A percentile compares a stretch with the other conserved stretches of the same genome.
These are phyloP conservation scores for Chalcis sispes DNA, from an alignment of 2,888 invertebrate species.

Conservation along the genomic window DNA sequence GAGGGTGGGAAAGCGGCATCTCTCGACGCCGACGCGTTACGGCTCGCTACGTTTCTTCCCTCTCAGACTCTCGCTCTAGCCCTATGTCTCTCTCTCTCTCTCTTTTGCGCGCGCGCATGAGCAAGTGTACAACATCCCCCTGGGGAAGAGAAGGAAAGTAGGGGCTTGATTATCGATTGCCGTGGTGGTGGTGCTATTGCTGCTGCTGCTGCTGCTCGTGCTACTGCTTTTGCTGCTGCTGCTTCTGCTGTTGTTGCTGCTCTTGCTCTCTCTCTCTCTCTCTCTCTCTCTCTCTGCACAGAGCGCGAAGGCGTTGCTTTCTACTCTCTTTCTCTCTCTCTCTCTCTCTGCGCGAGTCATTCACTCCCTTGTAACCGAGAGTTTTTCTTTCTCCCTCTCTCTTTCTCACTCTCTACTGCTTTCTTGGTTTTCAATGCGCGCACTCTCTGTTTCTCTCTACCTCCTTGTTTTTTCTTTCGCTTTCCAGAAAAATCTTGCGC, in stretches of 20 bases:
- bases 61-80: too few relatives aligned
- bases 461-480: background rate
- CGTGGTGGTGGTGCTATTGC: constrained; percentile 18
- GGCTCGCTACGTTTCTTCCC: too few relatives aligned
- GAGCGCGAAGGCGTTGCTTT: background rate
- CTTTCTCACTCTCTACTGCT: background rate
- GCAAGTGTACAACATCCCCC: background rate
- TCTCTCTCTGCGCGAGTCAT: background rate
- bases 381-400: background rate
- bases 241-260: background rate
- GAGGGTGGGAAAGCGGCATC: background rate
- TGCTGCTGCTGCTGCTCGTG: background rate
- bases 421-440: background rate
- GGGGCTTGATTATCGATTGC: constrained; percentile 74
- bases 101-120: too few relatives aligned
- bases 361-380: background rate
- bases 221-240: background rate
- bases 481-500: constrained; percentile 14
- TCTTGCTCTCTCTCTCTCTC: background rate
- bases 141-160: constrained; percentile 46
- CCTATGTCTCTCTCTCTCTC: too few relatives aligned
- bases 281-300: background rate
- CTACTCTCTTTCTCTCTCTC: too few relatives aligned
- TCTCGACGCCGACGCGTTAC: constrained; percentile 10
- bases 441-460: background rate